A percentile compares a stretch with the other conserved stretches of the same genome.
Conservation (phyloP, 1,140 invertebrate genomes). For the Anastrepha ludens region DNA sequence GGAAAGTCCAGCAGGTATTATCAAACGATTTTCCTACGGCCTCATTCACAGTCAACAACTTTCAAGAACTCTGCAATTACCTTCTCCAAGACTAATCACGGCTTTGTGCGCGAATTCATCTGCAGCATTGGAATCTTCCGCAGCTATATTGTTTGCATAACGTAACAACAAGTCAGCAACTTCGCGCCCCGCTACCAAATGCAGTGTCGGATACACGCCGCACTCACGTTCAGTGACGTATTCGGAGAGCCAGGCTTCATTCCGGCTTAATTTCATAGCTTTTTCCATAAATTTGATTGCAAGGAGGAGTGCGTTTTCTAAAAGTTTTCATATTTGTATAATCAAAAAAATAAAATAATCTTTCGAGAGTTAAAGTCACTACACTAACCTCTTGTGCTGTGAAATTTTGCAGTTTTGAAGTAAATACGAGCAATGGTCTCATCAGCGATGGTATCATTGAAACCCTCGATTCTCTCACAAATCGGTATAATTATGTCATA, state of each 20-base stretch:
- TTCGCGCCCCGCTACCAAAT: conserved; percentile 64
- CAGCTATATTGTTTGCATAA: conserved; percentile 61
- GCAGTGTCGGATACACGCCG: conserved; percentile 60
- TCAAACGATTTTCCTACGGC: no score
- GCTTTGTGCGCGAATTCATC: conserved; percentile 62
- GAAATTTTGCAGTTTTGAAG: conserved; percentile 61
- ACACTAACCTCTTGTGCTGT: conserved; percentile 55
- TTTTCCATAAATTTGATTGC: conserved; percentile 61
- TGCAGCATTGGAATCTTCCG: conserved; percentile 63
- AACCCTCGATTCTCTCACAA: conserved; percentile 61
- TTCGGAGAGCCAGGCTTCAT: conserved; percentile 62
- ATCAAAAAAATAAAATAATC: no score
- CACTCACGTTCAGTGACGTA: conserved; percentile 55
- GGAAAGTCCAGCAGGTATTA: no score
- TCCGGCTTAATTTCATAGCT: conserved; percentile 62
- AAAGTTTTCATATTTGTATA: no score
- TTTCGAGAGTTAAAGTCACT: no score
- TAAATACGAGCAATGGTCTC: conserved; percentile 68
- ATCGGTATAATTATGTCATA: conserved; percentile 64
- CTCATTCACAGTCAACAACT: no score
- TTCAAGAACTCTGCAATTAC: conserved; percentile 57
- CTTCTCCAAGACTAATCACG: conserved; percentile 63
- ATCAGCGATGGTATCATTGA: conserved; percentile 61
- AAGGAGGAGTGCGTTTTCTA: background rate
- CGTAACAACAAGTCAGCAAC: conserved; percentile 63